Base-by-base conservation (phyloP, 2,797 vertebrate species). In the Heterohyrax brucei region DNA sequence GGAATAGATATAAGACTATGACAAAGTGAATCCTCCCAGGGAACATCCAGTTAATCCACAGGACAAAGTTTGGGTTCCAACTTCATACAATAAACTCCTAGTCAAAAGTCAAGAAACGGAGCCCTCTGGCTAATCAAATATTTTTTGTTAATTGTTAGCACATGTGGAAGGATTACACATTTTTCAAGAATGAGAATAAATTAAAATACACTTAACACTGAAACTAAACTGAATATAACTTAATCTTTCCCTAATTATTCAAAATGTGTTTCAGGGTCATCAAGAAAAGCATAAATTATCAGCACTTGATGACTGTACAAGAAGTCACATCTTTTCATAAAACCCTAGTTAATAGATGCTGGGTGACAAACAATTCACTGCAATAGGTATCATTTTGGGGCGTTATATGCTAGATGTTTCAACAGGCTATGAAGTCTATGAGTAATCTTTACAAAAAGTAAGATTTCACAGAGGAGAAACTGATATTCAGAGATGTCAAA, bases 171-270 rank as follows among this genome's bases (percentile, higher is more conserved):
- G 84, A 94, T 96, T 97, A 96, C 84, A 96, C 90, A 90, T 93
- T 97, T 97, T 96, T 93, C 95, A 97, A 97, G 96, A 98, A 97
- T 96, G 91, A 96, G 97, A 97, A 98, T 98, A 97, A 97, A 98
- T 98, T 98, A 98, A 97, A 97, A 98, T 97, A 97, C 70, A 96
- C 97, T 98, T 98, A 96, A 95, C 95, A 95, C 89, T 90, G 97
- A 96, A 97, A 97, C 97, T 97, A 97, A 98, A 97, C 92, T 98
- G 97, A 98, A 97, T 98, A 98, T 96, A 97, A 97, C 96, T 96
- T 98, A 97, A 98, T 97, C 97, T 97, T 97, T 96, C 94, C 87
- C 94, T 97, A 97, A 98, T 97, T 97, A 98, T 98, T 98, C 97
- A 97, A 89, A 98, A 97, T 97, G 96, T 87, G 96, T 98, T 96